These are phyloP conservation scores for Urosaurus nigricauda DNA, from an alignment of 2,797 vertebrate species.

Conservation along the genomic window DNA sequence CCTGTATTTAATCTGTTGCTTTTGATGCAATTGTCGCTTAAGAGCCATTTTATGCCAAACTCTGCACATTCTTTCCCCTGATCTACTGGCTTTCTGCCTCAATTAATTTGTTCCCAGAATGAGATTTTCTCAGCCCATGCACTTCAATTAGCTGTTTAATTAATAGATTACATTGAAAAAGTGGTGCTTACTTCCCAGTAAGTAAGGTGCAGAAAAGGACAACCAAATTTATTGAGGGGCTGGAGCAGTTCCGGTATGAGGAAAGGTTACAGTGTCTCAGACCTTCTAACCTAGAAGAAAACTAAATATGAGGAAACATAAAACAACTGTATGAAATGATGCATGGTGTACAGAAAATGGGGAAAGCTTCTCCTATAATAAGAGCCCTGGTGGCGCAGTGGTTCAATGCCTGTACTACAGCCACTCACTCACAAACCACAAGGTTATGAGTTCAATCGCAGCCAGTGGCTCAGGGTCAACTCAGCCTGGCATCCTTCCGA, in stretches of 20 bases:
- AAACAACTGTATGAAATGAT: background rate
- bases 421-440: too few relatives aligned
- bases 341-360: background rate
- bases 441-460: too few relatives aligned
- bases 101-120: background rate
- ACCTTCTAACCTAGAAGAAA: background rate
- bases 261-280: background rate
- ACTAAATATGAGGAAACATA: background rate
- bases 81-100: background rate
- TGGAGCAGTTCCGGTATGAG: background rate
- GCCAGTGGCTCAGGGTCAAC: too few relatives aligned
- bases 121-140: background rate
- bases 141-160: background rate
- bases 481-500: too few relatives aligned
- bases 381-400: too few relatives aligned
- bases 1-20: background rate
- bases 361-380: background rate
- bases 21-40: background rate
- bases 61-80: background rate
- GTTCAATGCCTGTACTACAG: too few relatives aligned
- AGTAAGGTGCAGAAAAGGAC: background rate
- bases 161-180: background rate
- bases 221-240: background rate
- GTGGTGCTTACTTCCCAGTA: background rate
- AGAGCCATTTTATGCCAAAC: background rate